Conservation (phyloP, 2,888 invertebrate genomes). For the Corbicula japonica region DNA sequence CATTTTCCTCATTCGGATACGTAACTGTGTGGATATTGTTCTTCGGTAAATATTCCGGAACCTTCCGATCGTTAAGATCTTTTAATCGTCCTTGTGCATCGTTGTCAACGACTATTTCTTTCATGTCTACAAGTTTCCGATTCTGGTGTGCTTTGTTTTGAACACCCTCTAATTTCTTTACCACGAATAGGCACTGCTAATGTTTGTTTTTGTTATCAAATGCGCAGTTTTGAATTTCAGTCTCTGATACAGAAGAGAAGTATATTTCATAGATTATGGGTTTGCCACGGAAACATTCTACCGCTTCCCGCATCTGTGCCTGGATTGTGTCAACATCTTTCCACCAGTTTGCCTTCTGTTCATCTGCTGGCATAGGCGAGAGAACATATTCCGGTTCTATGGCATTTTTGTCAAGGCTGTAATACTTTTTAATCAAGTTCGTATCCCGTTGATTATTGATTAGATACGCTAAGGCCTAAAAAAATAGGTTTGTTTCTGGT, state of each 20-base stretch:
- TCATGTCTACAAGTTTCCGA: constrained; percentile 17
- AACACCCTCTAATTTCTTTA: neutral
- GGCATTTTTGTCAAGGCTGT: constrained; percentile 77
- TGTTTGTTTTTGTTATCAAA: too few relatives aligned
- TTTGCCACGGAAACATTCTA: constrained; percentile 40
- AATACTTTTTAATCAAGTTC: constrained; percentile 74
- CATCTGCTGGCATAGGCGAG: constrained; percentile 50
- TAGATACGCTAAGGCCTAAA: constrained; percentile 66
- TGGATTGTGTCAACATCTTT: constrained; percentile 18
- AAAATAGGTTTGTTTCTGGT: too few relatives aligned
- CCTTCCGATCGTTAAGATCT: neutral
- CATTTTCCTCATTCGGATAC: neutral
- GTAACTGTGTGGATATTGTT: neutral
- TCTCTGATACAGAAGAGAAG: constrained; percentile 48
- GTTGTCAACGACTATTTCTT: constrained; percentile 6
- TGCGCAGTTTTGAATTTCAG: constrained; percentile 35
- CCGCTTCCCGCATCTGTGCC: constrained; percentile 27
- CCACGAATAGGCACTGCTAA: neutral
- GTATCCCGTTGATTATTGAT: constrained; percentile 59
- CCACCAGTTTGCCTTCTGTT: constrained; percentile 28
- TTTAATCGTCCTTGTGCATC: constrained; percentile 7
- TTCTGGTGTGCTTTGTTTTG: neutral
- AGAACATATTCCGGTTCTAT: constrained; percentile 76
- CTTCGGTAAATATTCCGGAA: neutral
- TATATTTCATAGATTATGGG: constrained; percentile 40